Evolutionary conservation across 2,113 vertebrate species (phyloP).

Genomic region (Equus przewalskii): DNA sequence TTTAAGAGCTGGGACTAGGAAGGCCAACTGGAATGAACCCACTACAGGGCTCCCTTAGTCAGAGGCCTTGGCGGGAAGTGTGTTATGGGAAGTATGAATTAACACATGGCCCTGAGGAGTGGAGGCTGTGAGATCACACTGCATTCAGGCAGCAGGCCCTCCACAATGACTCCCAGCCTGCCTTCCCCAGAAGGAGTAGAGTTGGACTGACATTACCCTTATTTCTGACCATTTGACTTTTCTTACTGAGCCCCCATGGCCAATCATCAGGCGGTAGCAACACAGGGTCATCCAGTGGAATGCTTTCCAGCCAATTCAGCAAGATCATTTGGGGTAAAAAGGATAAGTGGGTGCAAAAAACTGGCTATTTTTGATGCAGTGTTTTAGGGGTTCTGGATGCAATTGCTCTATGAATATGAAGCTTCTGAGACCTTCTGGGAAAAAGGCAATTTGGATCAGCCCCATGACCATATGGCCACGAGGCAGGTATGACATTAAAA

Average conservation of each 20-base stretch:
- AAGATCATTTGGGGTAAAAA: slow-evolving; percentile 28
- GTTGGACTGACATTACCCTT: background rate
- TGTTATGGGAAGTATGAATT: background rate
- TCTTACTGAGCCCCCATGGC: background rate
- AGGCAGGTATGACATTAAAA: background rate
- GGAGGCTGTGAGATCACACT: background rate
- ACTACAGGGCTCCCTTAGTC: accelerated
- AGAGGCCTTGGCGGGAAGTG: accelerated
- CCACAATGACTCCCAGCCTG: background rate
- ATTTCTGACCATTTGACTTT: background rate
- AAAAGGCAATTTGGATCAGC: background rate
- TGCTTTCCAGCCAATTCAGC: background rate
- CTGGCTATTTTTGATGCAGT: background rate
- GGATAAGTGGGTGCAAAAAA: slow-evolving; percentile 7
- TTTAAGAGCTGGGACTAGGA: too few relatives aligned
- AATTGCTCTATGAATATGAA: background rate
- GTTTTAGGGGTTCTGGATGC: background rate
- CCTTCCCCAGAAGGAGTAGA: background rate
- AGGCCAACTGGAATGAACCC: background rate
- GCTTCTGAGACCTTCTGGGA: background rate
- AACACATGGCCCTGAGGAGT: background rate
- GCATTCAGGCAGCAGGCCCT: background rate
- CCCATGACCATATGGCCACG: background rate
- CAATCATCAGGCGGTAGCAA: background rate
- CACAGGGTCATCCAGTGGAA: background rate